phyloP scores from a whole-genome alignment of 2,113 vertebrate species.

The Columba janthina region DNA sequence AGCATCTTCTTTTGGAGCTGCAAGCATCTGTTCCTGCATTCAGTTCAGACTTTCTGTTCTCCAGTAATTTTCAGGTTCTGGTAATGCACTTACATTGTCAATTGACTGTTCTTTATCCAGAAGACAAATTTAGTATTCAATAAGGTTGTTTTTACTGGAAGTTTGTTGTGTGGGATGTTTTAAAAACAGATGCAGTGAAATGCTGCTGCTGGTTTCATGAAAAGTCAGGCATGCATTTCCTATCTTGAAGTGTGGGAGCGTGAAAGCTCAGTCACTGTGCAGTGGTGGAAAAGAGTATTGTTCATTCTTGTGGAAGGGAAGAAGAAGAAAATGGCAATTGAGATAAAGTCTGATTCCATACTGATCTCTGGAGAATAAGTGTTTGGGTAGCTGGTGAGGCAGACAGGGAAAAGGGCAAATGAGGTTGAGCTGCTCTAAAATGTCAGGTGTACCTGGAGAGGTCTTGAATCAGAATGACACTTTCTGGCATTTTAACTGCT shows the following conservation, averaged over 20 bases:
- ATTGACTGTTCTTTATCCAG: background rate
- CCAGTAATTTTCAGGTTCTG: background rate
- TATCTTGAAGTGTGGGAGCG: background rate
- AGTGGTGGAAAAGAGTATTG: background rate
- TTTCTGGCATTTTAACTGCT: background rate
- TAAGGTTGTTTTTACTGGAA: background rate
- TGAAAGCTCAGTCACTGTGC: slow-evolving; percentile 15
- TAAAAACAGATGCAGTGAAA: background rate
- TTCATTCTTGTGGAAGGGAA: slow-evolving; percentile 28
- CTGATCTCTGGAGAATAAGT: background rate
- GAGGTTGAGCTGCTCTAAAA: slow-evolving; percentile 31
- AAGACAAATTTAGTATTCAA: background rate
- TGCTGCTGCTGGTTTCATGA: background rate
- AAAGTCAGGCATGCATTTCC: background rate
- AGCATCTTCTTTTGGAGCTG: background rate
- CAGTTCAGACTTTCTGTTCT: background rate
- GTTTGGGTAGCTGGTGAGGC: slow-evolving; percentile 38
- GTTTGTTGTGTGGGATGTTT: background rate
- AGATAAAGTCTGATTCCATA: background rate
- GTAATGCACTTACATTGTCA: background rate
- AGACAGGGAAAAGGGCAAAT: slow-evolving; percentile 6
- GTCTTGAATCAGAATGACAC: background rate
- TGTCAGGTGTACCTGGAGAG: slow-evolving; percentile 12
- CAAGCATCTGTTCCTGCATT: background rate
- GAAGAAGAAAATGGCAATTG: slow-evolving; percentile 12